These are phyloP conservation scores for Oreohelix idahoensis DNA, from an alignment of 1,140 invertebrate genomes.

Conservation along the genomic window DNA sequence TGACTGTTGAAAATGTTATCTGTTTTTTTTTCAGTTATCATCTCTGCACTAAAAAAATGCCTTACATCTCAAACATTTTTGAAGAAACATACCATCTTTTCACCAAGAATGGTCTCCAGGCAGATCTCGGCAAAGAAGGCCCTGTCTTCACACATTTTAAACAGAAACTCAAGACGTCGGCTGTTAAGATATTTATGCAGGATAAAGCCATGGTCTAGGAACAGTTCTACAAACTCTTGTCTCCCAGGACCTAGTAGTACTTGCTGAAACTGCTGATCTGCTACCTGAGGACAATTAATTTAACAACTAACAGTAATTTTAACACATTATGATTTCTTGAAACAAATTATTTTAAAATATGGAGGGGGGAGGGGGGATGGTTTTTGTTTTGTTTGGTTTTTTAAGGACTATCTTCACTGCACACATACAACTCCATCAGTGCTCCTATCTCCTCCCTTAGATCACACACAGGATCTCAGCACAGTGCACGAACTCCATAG, in stretches of 20 bases:
- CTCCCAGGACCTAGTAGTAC: constrained; percentile 69
- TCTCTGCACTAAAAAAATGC: too few relatives aligned
- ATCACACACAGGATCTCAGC: too few relatives aligned
- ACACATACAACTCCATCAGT: too few relatives aligned
- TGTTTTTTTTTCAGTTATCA: too few relatives aligned
- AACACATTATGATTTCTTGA: too few relatives aligned
- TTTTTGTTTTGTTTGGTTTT: too few relatives aligned
- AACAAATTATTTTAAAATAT: too few relatives aligned
- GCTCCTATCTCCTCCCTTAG: too few relatives aligned
- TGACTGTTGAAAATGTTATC: too few relatives aligned
- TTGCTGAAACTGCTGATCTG: constrained; percentile 72
- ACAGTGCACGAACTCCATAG: too few relatives aligned
- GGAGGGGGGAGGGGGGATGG: too few relatives aligned
- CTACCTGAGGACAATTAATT: constrained; percentile 61
- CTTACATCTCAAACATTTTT: not conserved
- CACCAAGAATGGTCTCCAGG: constrained; percentile 71
- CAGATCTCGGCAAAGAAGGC: constrained; percentile 73
- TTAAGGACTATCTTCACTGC: too few relatives aligned
- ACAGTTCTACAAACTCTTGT: constrained; percentile 74
- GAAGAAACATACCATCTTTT: constrained; percentile 42
- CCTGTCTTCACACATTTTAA: constrained; percentile 68
- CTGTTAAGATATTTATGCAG: constrained; percentile 72
- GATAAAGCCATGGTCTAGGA: constrained; percentile 72
- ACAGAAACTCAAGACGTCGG: constrained; percentile 68
- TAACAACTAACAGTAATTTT: not conserved